These are phyloP conservation scores for Apocheima hispidaria DNA, from an alignment of 2,888 invertebrate species.

Conservation along the genomic window DNA sequence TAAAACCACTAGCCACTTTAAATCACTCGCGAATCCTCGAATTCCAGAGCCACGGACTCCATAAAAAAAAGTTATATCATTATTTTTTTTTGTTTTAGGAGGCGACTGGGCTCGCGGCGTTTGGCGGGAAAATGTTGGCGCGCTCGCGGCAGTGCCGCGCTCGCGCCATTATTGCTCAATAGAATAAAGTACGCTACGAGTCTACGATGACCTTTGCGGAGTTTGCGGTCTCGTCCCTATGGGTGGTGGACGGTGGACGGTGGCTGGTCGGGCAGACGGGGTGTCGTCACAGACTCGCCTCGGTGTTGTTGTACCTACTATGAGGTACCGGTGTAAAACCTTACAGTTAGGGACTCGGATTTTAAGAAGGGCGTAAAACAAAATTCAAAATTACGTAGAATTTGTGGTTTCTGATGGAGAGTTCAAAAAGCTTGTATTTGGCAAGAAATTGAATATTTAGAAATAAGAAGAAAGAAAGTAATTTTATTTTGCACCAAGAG, in stretches of 20 bases:
- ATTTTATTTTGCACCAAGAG: too few species aligned
- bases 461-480: too few species aligned
- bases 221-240: constrained; percentile 51
- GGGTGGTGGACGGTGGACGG: constrained; percentile 11
- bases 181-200: constrained; percentile 52
- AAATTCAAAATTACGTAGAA: too few species aligned
- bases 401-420: too few species aligned
- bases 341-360: too few species aligned
- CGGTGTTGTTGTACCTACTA: too few species aligned
- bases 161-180: constrained; percentile 77
- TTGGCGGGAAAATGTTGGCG: constrained; percentile 80
- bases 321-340: too few species aligned
- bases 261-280: constrained; percentile 15
- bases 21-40: constrained; percentile 28
- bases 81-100: constrained; percentile 53
- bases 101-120: constrained; percentile 69
- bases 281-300: constrained; percentile 16
- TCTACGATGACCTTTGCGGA: constrained; percentile 52
- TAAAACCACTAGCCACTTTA: constrained; percentile 41
- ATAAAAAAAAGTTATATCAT: constrained; percentile 34
- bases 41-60: constrained; percentile 6
- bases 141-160: constrained; percentile 67
- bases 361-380: too few species aligned
- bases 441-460: too few species aligned
- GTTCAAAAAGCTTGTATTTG: too few species aligned